These are phyloP conservation scores for Orthosia gracilis DNA, from an alignment of 2,888 invertebrate genomes.

Conservation along the genomic window DNA sequence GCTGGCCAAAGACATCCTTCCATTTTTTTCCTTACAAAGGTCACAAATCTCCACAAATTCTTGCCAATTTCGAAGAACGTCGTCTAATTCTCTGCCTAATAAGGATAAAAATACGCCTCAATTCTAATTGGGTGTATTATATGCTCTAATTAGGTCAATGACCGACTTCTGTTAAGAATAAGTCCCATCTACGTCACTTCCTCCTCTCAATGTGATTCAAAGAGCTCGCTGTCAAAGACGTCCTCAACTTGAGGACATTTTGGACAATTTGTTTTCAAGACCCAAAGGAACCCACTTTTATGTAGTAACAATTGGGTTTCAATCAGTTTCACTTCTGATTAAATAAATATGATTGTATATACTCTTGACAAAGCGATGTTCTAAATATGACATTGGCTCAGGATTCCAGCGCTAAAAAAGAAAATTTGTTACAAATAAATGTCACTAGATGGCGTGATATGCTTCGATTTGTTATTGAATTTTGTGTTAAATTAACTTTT, in stretches of 20 bases:
- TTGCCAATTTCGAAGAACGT: neutral
- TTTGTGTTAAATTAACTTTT: no score
- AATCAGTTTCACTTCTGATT: neutral
- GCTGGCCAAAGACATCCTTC: neutral
- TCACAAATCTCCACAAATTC: no score
- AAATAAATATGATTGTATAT: no score
- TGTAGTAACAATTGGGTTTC: neutral
- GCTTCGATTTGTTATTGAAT: no score
- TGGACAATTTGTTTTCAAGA: conserved; percentile 14
- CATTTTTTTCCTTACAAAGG: neutral
- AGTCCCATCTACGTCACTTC: conserved; percentile 22
- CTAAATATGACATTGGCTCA: no score
- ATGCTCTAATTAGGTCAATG: conserved; percentile 15
- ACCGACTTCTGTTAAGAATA: conserved; percentile 2
- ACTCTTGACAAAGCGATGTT: no score
- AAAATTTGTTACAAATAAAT: no score
- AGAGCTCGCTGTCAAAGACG: conserved; percentile 11
- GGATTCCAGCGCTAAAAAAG: no score
- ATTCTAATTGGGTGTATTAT: neutral
- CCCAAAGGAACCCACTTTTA: neutral
- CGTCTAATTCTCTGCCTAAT: neutral
- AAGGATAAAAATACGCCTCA: neutral
- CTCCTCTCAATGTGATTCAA: conserved; percentile 15
- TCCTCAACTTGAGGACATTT: conserved; percentile 7
- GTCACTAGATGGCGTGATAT: no score